Conservation (phyloP, 2,888 invertebrate species). For the Phragmatobia fuliginosa region DNA sequence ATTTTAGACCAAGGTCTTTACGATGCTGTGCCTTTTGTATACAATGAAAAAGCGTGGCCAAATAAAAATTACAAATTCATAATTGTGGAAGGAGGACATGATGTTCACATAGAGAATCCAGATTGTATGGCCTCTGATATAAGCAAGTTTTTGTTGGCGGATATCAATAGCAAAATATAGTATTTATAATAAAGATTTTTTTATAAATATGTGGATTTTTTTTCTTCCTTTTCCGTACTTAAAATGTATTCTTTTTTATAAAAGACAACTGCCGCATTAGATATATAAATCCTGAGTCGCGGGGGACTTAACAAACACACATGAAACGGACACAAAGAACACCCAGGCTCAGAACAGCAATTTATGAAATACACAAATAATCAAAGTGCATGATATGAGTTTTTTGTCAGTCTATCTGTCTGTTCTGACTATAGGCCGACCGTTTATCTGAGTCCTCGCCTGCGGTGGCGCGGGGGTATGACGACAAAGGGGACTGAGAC, state of each 20-base stretch:
- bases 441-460: too few species aligned
- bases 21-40: constrained; percentile 56
- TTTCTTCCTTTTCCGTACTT: background rate
- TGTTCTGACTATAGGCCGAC: too few species aligned
- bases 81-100: constrained; percentile 85
- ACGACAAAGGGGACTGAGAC: too few species aligned
- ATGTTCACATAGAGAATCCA: constrained; percentile 87
- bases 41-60: constrained; percentile 64
- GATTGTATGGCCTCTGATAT: constrained; percentile 80
- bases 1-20: constrained; percentile 55
- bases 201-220: background rate
- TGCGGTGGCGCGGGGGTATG: too few species aligned
- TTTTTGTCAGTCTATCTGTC: too few species aligned
- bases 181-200: background rate
- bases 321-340: too few species aligned
- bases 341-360: too few species aligned
- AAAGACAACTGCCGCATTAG: too few species aligned
- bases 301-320: too few species aligned
- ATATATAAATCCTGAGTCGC: too few species aligned
- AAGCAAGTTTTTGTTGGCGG: constrained; percentile 60
- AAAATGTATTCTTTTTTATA: background rate
- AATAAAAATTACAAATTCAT: constrained; percentile 63
- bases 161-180: constrained; percentile 27
- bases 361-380: too few species aligned
- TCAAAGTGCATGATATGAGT: too few species aligned